Percentiles rank a stretch among this genome's conserved stretches.
phyloP scores from a whole-genome alignment of 2,888 invertebrate species.

The Eristalis pertinax region DNA sequence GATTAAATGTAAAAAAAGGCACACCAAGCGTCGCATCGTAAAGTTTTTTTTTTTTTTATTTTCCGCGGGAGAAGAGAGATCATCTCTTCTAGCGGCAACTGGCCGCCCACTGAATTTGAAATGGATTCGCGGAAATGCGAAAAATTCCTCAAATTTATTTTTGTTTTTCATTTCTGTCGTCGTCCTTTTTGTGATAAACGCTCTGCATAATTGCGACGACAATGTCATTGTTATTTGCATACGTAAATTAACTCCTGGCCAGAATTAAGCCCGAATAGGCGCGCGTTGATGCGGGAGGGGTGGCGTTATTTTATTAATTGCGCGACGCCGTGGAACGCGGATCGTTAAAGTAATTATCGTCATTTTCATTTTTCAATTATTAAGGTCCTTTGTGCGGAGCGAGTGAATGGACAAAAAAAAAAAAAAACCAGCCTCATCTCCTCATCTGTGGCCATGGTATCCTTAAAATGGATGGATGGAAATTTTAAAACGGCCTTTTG shows the following conservation, averaged over 20 bases:
- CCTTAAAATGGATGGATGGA: slow-evolving; percentile 19
- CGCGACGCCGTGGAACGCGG: slow-evolving; percentile 24
- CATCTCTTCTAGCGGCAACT: not conserved
- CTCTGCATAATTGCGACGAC: slow-evolving; percentile 62
- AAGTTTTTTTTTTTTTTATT: not conserved
- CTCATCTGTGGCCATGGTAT: not conserved
- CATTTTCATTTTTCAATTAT: slow-evolving; percentile 69
- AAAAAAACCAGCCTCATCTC: not conserved
- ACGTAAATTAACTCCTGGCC: slow-evolving; percentile 50
- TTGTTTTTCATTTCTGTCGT: not conserved
- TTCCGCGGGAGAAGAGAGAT: not conserved
- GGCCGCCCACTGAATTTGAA: not conserved
- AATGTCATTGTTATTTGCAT: slow-evolving; percentile 66
- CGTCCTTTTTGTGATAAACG: slow-evolving; percentile 23
- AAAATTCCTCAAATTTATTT: slow-evolving; percentile 34
- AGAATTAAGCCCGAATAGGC: not conserved
- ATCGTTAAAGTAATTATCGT: slow-evolving; percentile 68
- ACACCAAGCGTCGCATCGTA: not conserved
- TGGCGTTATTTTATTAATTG: slow-evolving; percentile 49
- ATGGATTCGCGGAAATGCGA: not conserved
- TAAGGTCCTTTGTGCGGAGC: slow-evolving; percentile 36
- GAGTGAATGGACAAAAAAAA: not conserved
- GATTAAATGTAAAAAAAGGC: slow-evolving; percentile 39
- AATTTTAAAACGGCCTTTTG: slow-evolving; percentile 32
- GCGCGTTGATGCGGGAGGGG: not conserved